Percentiles rank a stretch among this genome's conserved stretches.
These are phyloP conservation scores for Leptogaster cylindrica DNA, from an alignment of 2,888 invertebrate genomes.

Conservation along the genomic window DNA sequence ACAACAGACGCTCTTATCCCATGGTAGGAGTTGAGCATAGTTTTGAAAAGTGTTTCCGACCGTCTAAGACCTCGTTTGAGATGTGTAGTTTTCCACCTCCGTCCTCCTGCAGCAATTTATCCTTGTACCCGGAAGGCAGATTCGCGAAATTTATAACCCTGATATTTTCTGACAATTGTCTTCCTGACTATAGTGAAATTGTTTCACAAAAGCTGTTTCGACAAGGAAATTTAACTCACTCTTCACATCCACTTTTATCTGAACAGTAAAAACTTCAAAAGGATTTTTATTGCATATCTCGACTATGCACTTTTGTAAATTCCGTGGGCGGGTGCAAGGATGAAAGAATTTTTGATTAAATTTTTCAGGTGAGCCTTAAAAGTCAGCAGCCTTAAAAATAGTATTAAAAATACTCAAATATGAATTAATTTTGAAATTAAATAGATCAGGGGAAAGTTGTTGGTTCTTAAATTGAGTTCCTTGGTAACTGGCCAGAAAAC, in stretches of 20 bases:
- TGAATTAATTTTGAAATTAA: too few species aligned
- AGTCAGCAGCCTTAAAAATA: too few species aligned
- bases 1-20: slow-evolving; percentile 27
- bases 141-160: slow-evolving; percentile 28
- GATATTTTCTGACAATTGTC: slow-evolving; percentile 37
- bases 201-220: slow-evolving; percentile 35
- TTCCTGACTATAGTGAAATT: slow-evolving; percentile 32
- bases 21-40: not conserved
- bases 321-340: slow-evolving; percentile 16
- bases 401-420: too few species aligned
- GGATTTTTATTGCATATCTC: slow-evolving; percentile 16
- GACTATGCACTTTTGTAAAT: not conserved
- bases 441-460: too few species aligned
- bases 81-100: slow-evolving; percentile 1
- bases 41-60: slow-evolving; percentile 7
- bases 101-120: slow-evolving; percentile 14
- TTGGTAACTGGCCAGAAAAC: too few species aligned
- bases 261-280: slow-evolving; percentile 25
- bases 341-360: slow-evolving; percentile 18
- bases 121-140: slow-evolving; percentile 13
- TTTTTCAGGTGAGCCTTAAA: slow-evolving; percentile 8
- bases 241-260: slow-evolving; percentile 15
- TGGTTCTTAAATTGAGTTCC: too few species aligned
- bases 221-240: slow-evolving; percentile 24
- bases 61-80: not conserved